A percentile compares a stretch with the other conserved stretches of the same genome.
phyloP scores from a whole-genome alignment of 2,797 vertebrate genomes.

The Anabas testudineus region DNA sequence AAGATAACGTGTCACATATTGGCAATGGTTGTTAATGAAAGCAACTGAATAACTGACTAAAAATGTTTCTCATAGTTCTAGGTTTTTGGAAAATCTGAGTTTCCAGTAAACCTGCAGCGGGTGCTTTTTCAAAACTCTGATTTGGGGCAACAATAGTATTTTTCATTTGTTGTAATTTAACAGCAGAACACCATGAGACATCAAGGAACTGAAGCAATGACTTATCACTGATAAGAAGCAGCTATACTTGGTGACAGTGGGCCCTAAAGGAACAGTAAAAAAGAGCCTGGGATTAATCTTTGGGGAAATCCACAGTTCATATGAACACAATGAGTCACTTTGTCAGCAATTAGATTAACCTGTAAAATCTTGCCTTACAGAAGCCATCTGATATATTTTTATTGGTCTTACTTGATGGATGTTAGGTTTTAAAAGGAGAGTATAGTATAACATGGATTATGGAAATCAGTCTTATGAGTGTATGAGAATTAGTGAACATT shows the following conservation, averaged over 20 bases:
- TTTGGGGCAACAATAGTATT: too few species aligned
- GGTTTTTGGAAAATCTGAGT: not conserved
- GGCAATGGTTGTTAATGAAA: not conserved
- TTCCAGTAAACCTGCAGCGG: not conserved
- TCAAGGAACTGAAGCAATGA: not conserved
- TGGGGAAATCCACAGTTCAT: constrained; percentile 7
- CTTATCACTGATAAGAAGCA: not conserved
- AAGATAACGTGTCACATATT: too few species aligned
- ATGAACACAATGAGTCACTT: not conserved
- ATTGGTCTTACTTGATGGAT: not conserved
- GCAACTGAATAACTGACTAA: not conserved
- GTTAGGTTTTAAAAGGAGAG: not conserved
- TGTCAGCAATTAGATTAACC: not conserved
- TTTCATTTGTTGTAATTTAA: not conserved
- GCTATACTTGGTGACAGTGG: not conserved
- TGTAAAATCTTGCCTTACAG: not conserved
- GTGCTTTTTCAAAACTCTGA: not conserved
- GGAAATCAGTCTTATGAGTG: not conserved
- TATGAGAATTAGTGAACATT: not conserved
- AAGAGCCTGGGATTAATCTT: not conserved
- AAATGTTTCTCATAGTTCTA: constrained; percentile 4
- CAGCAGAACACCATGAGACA: not conserved
- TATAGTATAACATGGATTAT: not conserved
- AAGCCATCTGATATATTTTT: constrained; percentile 5
- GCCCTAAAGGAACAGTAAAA: not conserved